phyloP scores from a whole-genome alignment of 2,888 invertebrate species.

The Sphecodes monilicornis region DNA sequence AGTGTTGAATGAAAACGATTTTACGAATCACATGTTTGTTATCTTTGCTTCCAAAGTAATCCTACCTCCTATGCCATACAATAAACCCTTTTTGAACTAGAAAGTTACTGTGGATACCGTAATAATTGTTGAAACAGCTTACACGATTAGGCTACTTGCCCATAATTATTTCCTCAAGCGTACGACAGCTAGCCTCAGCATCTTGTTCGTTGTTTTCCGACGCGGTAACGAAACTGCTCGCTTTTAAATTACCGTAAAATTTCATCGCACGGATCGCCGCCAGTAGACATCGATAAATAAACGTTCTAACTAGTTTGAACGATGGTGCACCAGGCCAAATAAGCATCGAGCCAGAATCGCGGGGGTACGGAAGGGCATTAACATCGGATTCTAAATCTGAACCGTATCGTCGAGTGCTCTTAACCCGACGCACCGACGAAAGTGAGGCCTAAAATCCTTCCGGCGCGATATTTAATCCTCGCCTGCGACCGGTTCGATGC shows the following conservation, averaged over 20 bases:
- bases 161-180: neutral
- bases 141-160: neutral
- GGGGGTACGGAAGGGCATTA: constrained; percentile 79
- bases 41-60: neutral
- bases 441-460: constrained; percentile 2
- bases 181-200: neutral
- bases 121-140: neutral
- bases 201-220: neutral
- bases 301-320: constrained; percentile 52
- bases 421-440: constrained; percentile 29
- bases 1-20: neutral
- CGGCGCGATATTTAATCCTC: neutral
- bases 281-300: constrained; percentile 59
- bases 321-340: constrained; percentile 76
- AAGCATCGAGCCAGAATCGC: constrained; percentile 75
- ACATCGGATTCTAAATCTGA: constrained; percentile 82
- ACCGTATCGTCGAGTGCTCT: constrained; percentile 58
- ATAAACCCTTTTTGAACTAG: neutral
- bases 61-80: neutral
- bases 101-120: neutral
- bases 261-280: constrained; percentile 25
- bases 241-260: constrained; percentile 44
- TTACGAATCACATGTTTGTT: neutral
- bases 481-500: neutral
- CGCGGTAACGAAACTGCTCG: neutral